These are phyloP conservation scores for Copsychus sechellarum DNA, from an alignment of 2,113 vertebrate genomes.

Conservation along the genomic window DNA sequence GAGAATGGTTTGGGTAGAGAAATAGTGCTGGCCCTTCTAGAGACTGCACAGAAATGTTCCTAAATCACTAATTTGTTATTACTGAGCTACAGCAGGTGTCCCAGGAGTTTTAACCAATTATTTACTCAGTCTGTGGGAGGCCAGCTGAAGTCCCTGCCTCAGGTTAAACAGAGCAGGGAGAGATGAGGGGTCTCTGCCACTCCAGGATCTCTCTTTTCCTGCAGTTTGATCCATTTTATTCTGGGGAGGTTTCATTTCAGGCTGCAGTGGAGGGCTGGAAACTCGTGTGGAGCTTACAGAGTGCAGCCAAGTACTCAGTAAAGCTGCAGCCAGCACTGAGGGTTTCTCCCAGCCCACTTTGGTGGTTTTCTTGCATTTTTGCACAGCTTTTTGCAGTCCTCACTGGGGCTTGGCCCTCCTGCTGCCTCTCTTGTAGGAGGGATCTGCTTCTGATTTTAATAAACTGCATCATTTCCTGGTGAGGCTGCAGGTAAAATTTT, in stretches of 20 bases:
- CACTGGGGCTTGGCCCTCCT: rapidly evolving
- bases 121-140: background rate
- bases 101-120: background rate
- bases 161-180: background rate
- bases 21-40: background rate
- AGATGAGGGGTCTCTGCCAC: background rate
- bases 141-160: background rate
- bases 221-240: background rate
- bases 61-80: background rate
- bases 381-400: rapidly evolving
- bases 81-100: background rate
- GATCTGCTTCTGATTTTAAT: rapidly evolving
- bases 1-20: background rate
- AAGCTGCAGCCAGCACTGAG: too few species aligned
- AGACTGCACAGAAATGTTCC: background rate
- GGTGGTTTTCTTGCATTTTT: background rate
- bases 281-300: rapidly evolving
- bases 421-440: background rate
- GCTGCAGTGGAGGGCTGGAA: background rate
- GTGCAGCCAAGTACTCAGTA: too few species aligned
- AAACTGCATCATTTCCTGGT: rapidly evolving
- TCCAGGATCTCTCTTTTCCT: background rate
- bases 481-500: background rate
- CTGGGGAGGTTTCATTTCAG: background rate
- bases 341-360: rapidly evolving